Conservation (phyloP, 2,888 invertebrate species). For the Lasioglossum vierecki region DNA sequence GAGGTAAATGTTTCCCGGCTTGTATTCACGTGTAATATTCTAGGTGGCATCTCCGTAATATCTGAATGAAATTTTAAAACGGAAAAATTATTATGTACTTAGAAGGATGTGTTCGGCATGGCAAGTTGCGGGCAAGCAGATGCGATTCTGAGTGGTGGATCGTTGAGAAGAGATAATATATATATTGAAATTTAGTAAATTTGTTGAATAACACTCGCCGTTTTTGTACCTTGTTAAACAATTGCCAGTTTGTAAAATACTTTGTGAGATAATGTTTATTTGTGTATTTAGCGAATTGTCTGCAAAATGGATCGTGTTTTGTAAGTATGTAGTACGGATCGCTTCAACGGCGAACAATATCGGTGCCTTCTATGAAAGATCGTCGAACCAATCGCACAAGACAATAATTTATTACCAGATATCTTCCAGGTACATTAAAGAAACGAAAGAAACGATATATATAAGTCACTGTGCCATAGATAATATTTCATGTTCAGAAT, state of each 20-base stretch:
- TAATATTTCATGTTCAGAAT: slow-evolving; percentile 46
- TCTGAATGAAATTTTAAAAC: slow-evolving; percentile 33
- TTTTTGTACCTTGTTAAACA: slow-evolving; percentile 55
- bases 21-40: slow-evolving; percentile 43
- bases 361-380: slow-evolving; percentile 27
- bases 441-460: slow-evolving; percentile 22
- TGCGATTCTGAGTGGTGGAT: slow-evolving; percentile 69
- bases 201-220: slow-evolving; percentile 48
- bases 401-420: slow-evolving; percentile 51
- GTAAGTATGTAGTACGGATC: neutral
- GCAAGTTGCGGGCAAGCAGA: slow-evolving; percentile 51
- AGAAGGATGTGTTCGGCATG: slow-evolving; percentile 53
- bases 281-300: slow-evolving; percentile 49
- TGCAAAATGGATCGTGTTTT: slow-evolving; percentile 26
- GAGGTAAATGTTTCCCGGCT: neutral
- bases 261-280: slow-evolving; percentile 59
- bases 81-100: slow-evolving; percentile 60
- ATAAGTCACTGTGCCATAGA: slow-evolving; percentile 60
- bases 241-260: slow-evolving; percentile 58
- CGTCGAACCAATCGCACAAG: slow-evolving; percentile 47
- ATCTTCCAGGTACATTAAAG: slow-evolving; percentile 44
- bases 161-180: slow-evolving; percentile 68
- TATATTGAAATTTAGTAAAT: slow-evolving; percentile 65
- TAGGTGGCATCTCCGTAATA: slow-evolving; percentile 78
- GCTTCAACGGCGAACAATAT: neutral